Conservation (phyloP, 2,797 vertebrate genomes). For the Echiichthys vipera region DNA sequence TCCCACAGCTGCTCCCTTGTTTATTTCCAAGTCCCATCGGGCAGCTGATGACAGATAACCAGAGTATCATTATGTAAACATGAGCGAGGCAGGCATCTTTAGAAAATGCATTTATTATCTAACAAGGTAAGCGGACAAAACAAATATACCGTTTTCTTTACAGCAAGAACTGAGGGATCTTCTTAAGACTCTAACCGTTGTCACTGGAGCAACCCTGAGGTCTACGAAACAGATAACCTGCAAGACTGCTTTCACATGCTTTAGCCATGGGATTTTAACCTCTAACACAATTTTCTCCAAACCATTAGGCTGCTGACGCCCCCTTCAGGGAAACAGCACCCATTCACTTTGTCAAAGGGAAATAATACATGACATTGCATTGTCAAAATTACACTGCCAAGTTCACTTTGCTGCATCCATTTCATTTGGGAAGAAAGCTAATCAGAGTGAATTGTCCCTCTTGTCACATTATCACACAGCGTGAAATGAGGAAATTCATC, state of each 20-base stretch:
- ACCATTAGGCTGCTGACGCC: slow-evolving; percentile 21
- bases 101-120: not conserved
- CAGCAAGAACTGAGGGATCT: not conserved
- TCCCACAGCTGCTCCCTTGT: slow-evolving; percentile 4
- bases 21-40: slow-evolving; percentile 18
- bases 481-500: not conserved
- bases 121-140: not conserved
- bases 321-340: slow-evolving; percentile 29
- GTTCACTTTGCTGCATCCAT: not conserved
- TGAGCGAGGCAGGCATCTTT: slow-evolving; percentile 4
- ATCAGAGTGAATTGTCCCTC: not conserved
- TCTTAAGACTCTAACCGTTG: no score
- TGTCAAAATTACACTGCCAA: no score
- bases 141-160: not conserved
- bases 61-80: slow-evolving; percentile 28
- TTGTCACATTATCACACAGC: not conserved
- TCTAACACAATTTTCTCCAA: not conserved
- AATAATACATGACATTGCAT: not conserved
- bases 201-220: no score
- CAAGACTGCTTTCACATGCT: not conserved
- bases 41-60: slow-evolving; percentile 26
- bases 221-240: not conserved
- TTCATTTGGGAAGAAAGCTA: not conserved
- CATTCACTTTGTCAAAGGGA: slow-evolving; percentile 12
- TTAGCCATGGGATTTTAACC: not conserved